These are phyloP conservation scores for Drosophila infuscata DNA, from an alignment of 2,888 invertebrate species.

Conservation along the genomic window DNA sequence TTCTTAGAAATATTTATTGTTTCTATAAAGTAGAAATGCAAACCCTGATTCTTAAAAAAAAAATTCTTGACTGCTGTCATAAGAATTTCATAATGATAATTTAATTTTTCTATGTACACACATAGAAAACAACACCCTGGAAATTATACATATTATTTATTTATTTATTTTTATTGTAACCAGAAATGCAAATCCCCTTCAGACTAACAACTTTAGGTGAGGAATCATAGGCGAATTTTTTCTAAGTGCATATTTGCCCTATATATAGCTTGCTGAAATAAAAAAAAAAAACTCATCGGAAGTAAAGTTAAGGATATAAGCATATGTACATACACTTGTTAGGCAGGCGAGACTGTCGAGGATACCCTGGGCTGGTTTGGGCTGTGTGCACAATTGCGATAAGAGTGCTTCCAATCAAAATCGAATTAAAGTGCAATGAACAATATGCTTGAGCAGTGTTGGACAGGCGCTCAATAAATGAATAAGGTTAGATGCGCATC, in stretches of 20 bases:
- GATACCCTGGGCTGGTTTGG: conserved; percentile 6
- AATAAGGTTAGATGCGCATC: conserved; percentile 67
- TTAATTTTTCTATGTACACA: no score
- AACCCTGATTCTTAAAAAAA: no score
- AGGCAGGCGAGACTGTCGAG: conserved; percentile 7
- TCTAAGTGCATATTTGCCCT: not conserved
- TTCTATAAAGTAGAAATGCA: no score
- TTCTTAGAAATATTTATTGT: no score
- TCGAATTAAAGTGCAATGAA: conserved; percentile 76
- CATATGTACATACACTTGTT: not conserved
- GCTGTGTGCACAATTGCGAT: conserved; percentile 68
- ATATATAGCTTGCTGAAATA: conserved; percentile 1
- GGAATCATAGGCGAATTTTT: not conserved
- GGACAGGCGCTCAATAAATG: conserved; percentile 62
- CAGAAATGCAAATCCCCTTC: no score
- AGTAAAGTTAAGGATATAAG: conserved; percentile 21
- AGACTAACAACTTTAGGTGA: no score
- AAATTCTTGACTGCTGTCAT: no score
- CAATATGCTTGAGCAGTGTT: conserved; percentile 58
- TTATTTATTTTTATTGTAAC: no score
- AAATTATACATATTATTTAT: no score
- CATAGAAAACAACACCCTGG: no score
- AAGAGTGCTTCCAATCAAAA: conserved; percentile 75
- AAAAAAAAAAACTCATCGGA: not conserved
- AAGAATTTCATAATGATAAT: no score